Conservation (phyloP, 2,113 vertebrate species). For the Labrus mixtus region DNA sequence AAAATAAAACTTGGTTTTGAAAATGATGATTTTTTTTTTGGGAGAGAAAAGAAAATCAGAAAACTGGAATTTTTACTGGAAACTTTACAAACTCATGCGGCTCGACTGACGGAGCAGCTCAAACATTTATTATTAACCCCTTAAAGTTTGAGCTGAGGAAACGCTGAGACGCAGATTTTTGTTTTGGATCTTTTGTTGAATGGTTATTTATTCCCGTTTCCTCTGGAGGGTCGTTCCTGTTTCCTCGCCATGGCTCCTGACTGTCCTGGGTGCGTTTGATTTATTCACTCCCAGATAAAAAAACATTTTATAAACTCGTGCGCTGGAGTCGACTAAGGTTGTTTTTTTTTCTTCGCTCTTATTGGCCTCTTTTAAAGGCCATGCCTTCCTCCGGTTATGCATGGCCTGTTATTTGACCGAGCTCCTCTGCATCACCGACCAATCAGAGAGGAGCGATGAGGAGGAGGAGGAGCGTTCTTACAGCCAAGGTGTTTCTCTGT, state of each 20-base stretch:
- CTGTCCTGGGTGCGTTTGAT: neutral
- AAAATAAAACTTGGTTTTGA: neutral
- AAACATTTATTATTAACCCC: too few relatives aligned
- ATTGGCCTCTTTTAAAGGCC: constrained; percentile 48
- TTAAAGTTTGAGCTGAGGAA: too few relatives aligned
- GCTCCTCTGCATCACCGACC: constrained; percentile 28
- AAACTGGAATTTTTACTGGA: neutral
- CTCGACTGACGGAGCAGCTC: too few relatives aligned
- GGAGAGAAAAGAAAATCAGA: neutral
- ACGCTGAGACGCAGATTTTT: too few relatives aligned
- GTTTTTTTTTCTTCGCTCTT: constrained; percentile 43
- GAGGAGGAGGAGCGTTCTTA: neutral
- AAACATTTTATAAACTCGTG: neutral
- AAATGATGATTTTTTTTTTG: neutral
- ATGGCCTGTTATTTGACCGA: constrained; percentile 42
- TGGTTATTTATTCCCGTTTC: constrained; percentile 28
- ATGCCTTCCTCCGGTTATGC: constrained; percentile 50
- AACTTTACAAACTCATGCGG: too few relatives aligned
- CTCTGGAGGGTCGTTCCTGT: neutral
- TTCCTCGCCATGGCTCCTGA: neutral
- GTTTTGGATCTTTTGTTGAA: neutral
- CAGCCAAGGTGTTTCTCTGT: constrained; percentile 33
- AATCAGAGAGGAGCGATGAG: constrained; percentile 30
- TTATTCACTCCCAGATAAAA: neutral
- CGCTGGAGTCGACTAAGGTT: neutral